These are phyloP conservation scores for Aphelinus certus DNA, from an alignment of 1,140 invertebrate species.

Conservation along the genomic window DNA sequence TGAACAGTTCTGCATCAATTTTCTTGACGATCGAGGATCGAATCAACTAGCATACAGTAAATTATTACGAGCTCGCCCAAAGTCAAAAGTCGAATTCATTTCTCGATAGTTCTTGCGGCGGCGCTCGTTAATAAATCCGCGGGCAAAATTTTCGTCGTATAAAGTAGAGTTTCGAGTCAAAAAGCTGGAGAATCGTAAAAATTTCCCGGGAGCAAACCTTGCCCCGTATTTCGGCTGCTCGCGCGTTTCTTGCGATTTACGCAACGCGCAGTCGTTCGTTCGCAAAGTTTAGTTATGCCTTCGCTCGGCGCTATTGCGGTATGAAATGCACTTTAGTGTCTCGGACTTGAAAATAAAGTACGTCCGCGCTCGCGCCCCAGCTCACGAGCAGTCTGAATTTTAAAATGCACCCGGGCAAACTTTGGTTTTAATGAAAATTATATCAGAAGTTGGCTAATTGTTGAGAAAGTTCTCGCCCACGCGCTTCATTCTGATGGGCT, in stretches of 20 bases:
- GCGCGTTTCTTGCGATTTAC: conserved; percentile 3
- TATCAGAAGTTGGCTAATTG: conserved; percentile 12
- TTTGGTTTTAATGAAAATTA: conserved; percentile 26
- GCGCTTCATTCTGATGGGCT: conserved; percentile 11
- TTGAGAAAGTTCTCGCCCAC: neutral
- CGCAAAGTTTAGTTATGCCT: conserved; percentile 11
- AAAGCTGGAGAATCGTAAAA: neutral
- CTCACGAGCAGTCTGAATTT: conserved; percentile 11
- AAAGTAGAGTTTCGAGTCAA: no score
- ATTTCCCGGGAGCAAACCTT: neutral
- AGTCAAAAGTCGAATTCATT: no score
- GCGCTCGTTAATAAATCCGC: no score
- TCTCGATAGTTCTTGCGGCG: no score
- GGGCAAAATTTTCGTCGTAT: no score
- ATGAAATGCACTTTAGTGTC: conserved; percentile 20
- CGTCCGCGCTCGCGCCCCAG: neutral
- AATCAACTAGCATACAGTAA: no score
- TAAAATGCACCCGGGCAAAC: conserved; percentile 12
- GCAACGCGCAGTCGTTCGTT: neutral
- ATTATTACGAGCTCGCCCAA: no score
- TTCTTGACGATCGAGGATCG: no score
- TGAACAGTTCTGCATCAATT: no score
- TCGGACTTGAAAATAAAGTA: conserved; percentile 7
- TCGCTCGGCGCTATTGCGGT: neutral
- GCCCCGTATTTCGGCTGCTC: neutral